Conservation (phyloP, 1,140 invertebrate genomes). For the Sitobion miscanthi region DNA sequence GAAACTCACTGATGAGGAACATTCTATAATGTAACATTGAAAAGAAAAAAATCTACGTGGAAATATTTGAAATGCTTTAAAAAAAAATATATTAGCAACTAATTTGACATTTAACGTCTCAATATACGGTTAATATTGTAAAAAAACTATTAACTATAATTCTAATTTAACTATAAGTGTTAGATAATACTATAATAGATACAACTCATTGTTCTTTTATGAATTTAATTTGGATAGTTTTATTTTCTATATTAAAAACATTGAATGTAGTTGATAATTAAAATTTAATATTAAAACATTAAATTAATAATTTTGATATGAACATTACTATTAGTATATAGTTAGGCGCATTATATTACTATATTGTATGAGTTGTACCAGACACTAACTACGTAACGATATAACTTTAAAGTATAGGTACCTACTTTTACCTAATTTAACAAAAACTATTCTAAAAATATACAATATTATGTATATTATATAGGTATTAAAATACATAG, state of each 20-base stretch:
- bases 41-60: neutral
- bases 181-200: neutral
- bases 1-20: conserved; percentile 31
- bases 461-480: neutral
- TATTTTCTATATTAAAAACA: neutral
- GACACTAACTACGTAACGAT: neutral
- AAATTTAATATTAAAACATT: neutral
- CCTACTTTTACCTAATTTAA: neutral
- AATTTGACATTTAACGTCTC: conserved; percentile 14
- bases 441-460: neutral
- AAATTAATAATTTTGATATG: neutral
- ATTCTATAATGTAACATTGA: neutral
- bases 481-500: too few species aligned
- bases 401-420: neutral
- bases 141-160: neutral
- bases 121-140: neutral
- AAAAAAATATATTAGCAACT: conserved; percentile 29
- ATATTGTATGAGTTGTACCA: neutral
- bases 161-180: neutral
- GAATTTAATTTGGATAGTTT: neutral
- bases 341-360: neutral
- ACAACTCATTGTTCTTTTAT: neutral
- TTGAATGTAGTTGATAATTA: neutral
- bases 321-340: neutral
- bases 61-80: neutral